These are phyloP conservation scores for Python bivittatus DNA, from an alignment of 2,113 vertebrate species.

Conservation along the genomic window DNA sequence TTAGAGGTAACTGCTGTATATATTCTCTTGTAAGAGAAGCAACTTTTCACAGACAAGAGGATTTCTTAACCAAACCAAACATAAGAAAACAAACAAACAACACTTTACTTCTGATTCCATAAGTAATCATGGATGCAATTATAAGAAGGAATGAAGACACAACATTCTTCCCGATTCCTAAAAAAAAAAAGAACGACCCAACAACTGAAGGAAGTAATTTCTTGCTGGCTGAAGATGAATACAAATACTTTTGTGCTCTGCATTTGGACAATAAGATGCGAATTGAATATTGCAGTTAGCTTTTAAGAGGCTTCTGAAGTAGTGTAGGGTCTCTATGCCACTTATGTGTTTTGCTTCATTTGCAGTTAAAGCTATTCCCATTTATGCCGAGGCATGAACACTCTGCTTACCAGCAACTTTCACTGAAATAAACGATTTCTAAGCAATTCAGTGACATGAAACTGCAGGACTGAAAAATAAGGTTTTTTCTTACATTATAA, in stretches of 20 bases:
- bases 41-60: background rate
- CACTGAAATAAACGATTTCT: background rate
- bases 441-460: background rate
- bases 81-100: background rate
- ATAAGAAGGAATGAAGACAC: constrained; percentile 6
- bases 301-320: constrained; percentile 42
- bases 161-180: background rate
- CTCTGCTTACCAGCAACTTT: background rate
- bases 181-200: background rate
- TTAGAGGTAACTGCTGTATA: background rate
- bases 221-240: constrained; percentile 4
- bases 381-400: constrained; percentile 29
- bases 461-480: background rate
- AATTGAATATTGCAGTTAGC: constrained; percentile 44
- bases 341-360: constrained; percentile 47
- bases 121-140: constrained; percentile 7
- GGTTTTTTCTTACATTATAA: too few species aligned
- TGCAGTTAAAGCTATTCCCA: constrained; percentile 39
- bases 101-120: constrained; percentile 23
- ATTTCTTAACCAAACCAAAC: background rate
- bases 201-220: constrained; percentile 17
- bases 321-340: constrained; percentile 61
- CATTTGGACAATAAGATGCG: constrained; percentile 49
- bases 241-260: constrained; percentile 14
- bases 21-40: background rate